Conservation (phyloP, 2,113 vertebrate species). For the Oryzias curvinotus region DNA sequence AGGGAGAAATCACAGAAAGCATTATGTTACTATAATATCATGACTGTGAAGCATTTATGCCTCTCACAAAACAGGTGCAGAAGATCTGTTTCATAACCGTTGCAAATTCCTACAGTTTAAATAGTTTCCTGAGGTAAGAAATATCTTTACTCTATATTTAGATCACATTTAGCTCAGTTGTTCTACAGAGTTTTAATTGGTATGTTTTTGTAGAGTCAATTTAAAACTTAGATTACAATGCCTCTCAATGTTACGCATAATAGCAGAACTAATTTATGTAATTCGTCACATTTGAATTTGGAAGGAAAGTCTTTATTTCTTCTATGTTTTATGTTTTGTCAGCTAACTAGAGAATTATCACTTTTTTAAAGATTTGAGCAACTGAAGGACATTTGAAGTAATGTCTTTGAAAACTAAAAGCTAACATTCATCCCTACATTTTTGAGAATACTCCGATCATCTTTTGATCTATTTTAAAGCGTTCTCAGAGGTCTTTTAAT, state of each 20-base stretch:
- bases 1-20: neutral
- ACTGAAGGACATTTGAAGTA: too few species aligned
- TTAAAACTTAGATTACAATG: neutral
- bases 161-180: too few species aligned
- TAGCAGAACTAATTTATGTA: neutral
- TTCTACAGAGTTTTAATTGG: too few species aligned
- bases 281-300: constrained; percentile 61
- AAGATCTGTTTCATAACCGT: neutral
- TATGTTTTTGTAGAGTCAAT: constrained; percentile 1
- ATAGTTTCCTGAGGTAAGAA: neutral
- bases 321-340: too few species aligned
- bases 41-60: constrained; percentile 20
- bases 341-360: too few species aligned
- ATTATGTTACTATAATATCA: constrained; percentile 30
- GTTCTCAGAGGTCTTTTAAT: too few species aligned
- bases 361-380: too few species aligned
- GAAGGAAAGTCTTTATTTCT: too few species aligned
- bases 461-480: too few species aligned
- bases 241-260: neutral
- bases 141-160: neutral
- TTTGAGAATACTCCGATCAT: too few species aligned
- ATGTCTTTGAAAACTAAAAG: too few species aligned
- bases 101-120: constrained; percentile 7
- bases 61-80: constrained; percentile 27
- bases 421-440: too few species aligned